A percentile compares a stretch with the other conserved stretches of the same genome.
Conservation (phyloP, 2,113 vertebrate genomes). For the Paradisaea rubra region DNA sequence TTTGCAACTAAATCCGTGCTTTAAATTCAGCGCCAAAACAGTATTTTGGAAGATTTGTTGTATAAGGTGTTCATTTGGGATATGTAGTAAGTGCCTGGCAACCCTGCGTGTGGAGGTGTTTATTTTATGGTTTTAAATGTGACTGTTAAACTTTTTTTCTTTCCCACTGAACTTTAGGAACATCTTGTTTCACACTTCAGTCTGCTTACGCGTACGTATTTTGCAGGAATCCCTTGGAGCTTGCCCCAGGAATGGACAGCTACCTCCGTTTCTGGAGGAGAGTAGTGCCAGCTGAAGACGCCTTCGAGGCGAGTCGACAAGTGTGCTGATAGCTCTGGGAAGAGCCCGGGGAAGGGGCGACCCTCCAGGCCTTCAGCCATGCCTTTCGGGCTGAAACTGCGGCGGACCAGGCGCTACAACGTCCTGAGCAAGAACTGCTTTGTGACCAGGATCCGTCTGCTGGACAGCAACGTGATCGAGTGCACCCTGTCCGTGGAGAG, state of each 20-base stretch:
- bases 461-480: constrained; percentile 90
- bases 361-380: constrained; percentile 70
- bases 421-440: constrained; percentile 98
- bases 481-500: constrained; percentile 94
- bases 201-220: neutral
- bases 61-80: neutral
- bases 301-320: neutral
- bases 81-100: neutral
- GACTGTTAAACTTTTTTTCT: neutral
- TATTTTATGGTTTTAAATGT: neutral
- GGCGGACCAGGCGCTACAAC: constrained; percentile 92
- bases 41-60: neutral
- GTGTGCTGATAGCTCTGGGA: constrained; percentile 22
- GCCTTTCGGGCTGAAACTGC: constrained; percentile 92
- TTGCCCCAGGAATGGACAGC: constrained; percentile 67
- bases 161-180: neutral
- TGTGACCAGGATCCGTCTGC: constrained; percentile 88
- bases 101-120: neutral
- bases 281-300: constrained; percentile 62
- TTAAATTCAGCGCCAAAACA: neutral
- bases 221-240: constrained; percentile 34
- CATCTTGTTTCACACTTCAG: neutral
- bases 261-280: constrained; percentile 42
- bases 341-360: neutral
- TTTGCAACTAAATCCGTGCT: neutral